Evolutionary conservation across 2,113 vertebrate species (phyloP).

Genomic region (Ammodramus savannarum): DNA sequence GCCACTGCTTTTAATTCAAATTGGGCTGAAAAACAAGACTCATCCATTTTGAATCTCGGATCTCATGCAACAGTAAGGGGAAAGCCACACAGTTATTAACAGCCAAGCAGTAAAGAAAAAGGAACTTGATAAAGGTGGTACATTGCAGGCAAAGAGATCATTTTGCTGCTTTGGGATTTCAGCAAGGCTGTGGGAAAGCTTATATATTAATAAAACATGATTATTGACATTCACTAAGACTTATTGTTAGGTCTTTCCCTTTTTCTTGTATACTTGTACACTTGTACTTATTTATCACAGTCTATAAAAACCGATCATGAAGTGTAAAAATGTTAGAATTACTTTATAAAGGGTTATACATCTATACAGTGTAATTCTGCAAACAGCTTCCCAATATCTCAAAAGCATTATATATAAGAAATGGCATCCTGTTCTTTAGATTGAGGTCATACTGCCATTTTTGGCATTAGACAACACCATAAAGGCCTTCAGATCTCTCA

Average conservation of each 20-base stretch:
- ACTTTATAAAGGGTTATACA: background rate
- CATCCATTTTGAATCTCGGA: background rate
- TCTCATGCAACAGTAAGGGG: background rate
- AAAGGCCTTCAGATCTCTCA: background rate
- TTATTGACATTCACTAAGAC: background rate
- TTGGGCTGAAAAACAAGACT: background rate
- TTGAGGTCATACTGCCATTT: background rate
- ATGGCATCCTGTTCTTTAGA: background rate
- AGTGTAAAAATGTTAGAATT: background rate
- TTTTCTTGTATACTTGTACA: background rate
- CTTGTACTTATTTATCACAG: conserved; percentile 8
- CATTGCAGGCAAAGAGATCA: background rate
- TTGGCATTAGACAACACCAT: background rate
- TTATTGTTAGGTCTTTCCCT: background rate
- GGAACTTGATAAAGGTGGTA: background rate
- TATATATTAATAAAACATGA: background rate
- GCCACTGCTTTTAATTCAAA: background rate
- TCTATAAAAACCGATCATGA: background rate
- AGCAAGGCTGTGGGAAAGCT: background rate
- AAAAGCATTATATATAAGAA: background rate
- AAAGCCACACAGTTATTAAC: background rate
- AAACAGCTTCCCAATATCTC: background rate
- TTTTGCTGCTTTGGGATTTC: background rate
- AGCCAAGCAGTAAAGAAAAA: background rate
- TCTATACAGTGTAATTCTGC: background rate